Percentiles rank a stretch among this genome's conserved stretches.
Conservation (phyloP, 2,888 invertebrate species). For the Agrochola lota region DNA sequence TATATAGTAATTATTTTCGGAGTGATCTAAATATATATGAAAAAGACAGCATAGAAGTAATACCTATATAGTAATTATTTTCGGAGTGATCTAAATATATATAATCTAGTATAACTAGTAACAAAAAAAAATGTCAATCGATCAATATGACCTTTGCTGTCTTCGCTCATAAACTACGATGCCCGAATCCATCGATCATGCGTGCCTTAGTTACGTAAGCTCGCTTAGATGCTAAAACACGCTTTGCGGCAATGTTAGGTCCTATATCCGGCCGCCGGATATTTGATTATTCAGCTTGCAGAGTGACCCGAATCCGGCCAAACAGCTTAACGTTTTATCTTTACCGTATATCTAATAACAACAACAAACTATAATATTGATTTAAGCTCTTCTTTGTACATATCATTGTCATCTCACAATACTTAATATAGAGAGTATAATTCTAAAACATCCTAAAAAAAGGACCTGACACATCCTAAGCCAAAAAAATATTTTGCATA, state of each 20-base stretch:
- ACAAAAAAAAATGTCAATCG: not conserved
- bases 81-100: not conserved
- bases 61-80: not conserved
- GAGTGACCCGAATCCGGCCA: not conserved
- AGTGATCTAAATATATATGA: not conserved
- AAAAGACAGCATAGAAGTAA: not conserved
- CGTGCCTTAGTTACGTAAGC: not conserved
- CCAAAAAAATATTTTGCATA: not conserved
- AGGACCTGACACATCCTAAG: not conserved
- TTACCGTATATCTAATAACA: not conserved
- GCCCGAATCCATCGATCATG: not conserved
- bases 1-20: not conserved
- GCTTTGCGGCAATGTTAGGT: not conserved
- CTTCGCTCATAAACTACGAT: not conserved
- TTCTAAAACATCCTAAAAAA: not conserved
- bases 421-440: not conserved
- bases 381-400: not conserved
- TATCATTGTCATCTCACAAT: not conserved
- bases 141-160: not conserved
- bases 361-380: not conserved
- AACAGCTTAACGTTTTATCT: not conserved
- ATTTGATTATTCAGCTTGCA: conserved; percentile 1
- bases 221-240: not conserved
- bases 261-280: not conserved
- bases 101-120: no score